Percentiles rank a stretch among this genome's conserved stretches.
These are phyloP conservation scores for Rhinatrema bivittatum DNA, from an alignment of 2,797 vertebrate genomes.

Conservation along the genomic window DNA sequence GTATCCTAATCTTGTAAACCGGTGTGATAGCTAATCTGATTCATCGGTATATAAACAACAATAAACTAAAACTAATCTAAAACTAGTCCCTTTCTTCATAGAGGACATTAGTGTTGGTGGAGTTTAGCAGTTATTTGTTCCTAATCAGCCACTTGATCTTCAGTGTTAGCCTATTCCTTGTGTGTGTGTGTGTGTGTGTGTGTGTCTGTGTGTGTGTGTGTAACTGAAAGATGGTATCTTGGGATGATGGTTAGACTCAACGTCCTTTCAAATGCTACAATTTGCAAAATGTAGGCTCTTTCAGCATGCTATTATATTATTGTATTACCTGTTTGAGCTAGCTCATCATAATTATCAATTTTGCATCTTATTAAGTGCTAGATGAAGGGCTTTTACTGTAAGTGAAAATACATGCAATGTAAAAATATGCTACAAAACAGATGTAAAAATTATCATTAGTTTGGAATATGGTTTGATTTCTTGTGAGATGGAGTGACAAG, in stretches of 20 bases:
- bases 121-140: too few relatives aligned
- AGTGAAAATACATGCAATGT: constrained; percentile 49
- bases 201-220: not conserved
- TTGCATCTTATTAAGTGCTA: constrained; percentile 54
- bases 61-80: too few relatives aligned
- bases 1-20: too few relatives aligned
- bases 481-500: constrained; percentile 22
- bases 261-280: constrained; percentile 31
- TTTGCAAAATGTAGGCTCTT: constrained; percentile 44
- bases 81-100: too few relatives aligned
- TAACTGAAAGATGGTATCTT: not conserved
- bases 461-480: constrained; percentile 7
- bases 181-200: not conserved
- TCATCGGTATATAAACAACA: too few relatives aligned
- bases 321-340: constrained; percentile 91
- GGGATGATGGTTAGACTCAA: constrained; percentile 55
- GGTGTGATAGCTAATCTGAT: too few relatives aligned
- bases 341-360: constrained; percentile 83
- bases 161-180: too few relatives aligned
- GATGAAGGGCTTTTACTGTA: constrained; percentile 48
- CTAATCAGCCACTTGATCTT: too few relatives aligned
- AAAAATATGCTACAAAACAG: constrained; percentile 45
- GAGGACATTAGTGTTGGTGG: too few relatives aligned
- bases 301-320: constrained; percentile 63
- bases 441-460: constrained; percentile 37